A percentile compares a stretch with the other conserved stretches of the same genome.
Conservation (phyloP, 1,140 invertebrate genomes). For the Adoxophyes honmai region DNA sequence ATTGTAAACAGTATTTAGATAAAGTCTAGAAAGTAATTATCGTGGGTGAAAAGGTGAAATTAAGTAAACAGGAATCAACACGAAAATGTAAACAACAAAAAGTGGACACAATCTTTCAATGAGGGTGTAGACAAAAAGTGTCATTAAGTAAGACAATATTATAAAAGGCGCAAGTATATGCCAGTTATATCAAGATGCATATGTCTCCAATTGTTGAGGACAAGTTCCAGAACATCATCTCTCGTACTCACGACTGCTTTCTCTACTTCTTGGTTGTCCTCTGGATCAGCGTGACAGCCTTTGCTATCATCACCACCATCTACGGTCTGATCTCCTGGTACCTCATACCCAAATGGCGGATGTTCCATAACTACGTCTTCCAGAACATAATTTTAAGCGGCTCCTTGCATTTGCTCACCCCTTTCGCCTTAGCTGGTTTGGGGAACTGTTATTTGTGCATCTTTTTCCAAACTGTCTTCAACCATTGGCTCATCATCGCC, state of each 20-base stretch:
- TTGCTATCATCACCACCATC: neutral
- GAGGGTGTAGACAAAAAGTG: no score
- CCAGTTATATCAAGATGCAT: no score
- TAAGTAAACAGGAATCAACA: no score
- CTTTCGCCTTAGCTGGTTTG: neutral
- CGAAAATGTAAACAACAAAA: no score
- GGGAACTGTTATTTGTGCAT: constrained; percentile 9
- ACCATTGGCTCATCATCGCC: neutral
- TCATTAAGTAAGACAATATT: no score
- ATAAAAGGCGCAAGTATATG: no score
- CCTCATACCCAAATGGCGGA: constrained; percentile 1
- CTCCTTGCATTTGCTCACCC: neutral
- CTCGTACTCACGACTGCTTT: neutral
- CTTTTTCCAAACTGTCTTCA: constrained; percentile 8
- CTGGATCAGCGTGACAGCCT: neutral
- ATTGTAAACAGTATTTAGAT: no score
- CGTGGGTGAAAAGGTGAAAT: no score
- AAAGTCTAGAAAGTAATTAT: no score
- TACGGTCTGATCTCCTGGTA: neutral
- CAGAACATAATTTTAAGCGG: constrained; percentile 7
- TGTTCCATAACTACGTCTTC: constrained; percentile 8
- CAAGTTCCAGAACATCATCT: neutral
- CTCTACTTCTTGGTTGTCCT: neutral
- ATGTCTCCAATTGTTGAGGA: neutral
- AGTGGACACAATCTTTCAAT: no score